Base-by-base conservation (phyloP, 2,113 vertebrate species). In the Cromileptes altivelis region DNA sequence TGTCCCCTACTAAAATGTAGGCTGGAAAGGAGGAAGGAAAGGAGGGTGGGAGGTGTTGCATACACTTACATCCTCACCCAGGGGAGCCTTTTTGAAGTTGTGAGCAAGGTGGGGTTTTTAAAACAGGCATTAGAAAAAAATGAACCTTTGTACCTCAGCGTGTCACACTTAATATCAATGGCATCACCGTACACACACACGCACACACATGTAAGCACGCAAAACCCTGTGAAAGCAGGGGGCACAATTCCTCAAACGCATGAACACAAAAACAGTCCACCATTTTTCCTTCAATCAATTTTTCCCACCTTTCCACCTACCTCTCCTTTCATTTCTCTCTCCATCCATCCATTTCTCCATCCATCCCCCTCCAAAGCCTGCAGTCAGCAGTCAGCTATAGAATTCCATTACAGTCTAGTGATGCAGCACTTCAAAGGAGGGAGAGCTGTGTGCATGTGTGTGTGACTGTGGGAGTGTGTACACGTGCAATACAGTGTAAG, bases 361-460 rank as follows among this genome's bases (percentile, higher is more conserved):
- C 78, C 76, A 79, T 76, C 84, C 79, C 70, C 63, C 30, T 77
- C 79, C 81, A 89, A 93, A 92, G 89, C 89, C 87, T 86, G 62
- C 87, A 94, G 89, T 92, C 91, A 94, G 93, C 91, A 92, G 82
- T 89, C 88, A 91, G 83, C 85, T 91, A 90, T 74, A 88, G 91
- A 92, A 92, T 92, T 91, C 89, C 89, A 94, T 93, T 92, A 94
- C 89, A 89, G 82, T 81, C 86, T 72, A 90, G 92, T 92, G 91
- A 94, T 91, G 90, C 91, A 92, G 90, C 92, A 88, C 85, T 92
- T 92, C 91, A 91, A 88, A 91, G 81, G 81, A 75, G 30, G 74
- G 45, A 71, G 71, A 64, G 61, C 71, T 58, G 45, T 15, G 23
- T 50, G 42, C 11, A 12, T 74, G 53, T 60, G 40, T 78, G 80